These are phyloP conservation scores for silkworm (Bombyx mori) DNA, from an alignment of 1,140 invertebrate species.

Conservation along the genomic window DNA sequence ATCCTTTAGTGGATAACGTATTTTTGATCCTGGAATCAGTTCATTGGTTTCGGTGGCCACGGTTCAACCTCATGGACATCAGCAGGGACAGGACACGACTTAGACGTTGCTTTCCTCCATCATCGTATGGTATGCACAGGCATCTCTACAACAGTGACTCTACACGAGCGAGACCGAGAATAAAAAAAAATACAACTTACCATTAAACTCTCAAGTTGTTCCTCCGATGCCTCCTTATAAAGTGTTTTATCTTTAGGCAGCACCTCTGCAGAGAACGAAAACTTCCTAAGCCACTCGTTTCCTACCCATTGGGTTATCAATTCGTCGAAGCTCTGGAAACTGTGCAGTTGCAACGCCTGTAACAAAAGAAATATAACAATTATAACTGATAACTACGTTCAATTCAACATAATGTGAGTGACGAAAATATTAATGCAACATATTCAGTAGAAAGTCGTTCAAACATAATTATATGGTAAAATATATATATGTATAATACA, in stretches of 20 bases:
- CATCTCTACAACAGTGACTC: background rate
- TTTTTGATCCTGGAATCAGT: too few relatives aligned
- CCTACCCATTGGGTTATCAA: slow-evolving; percentile 32
- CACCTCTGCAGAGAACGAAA: slow-evolving; percentile 37
- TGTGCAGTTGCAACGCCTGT: slow-evolving; percentile 44
- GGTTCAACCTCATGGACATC: too few relatives aligned
- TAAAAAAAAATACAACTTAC: slow-evolving; percentile 25
- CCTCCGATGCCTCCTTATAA: slow-evolving; percentile 26
- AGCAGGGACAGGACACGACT: too few relatives aligned
- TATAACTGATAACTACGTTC: background rate
- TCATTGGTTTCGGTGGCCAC: too few relatives aligned
- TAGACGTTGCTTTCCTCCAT: too few relatives aligned
- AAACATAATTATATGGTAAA: background rate
- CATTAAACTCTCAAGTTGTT: slow-evolving; percentile 34
- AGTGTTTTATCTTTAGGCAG: slow-evolving; percentile 41
- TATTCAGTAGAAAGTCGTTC: background rate
- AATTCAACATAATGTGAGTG: too few relatives aligned
- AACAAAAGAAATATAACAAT: slow-evolving; percentile 30
- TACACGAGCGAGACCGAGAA: background rate
- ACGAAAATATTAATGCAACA: too few relatives aligned
- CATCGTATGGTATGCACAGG: too few relatives aligned
- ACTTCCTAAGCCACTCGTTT: slow-evolving; percentile 41
- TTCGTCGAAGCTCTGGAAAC: slow-evolving; percentile 36
- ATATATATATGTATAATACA: background rate
- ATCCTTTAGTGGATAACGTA: too few relatives aligned